These are phyloP conservation scores for Tenthredo livida DNA, from an alignment of 2,888 invertebrate species.

Conservation along the genomic window DNA sequence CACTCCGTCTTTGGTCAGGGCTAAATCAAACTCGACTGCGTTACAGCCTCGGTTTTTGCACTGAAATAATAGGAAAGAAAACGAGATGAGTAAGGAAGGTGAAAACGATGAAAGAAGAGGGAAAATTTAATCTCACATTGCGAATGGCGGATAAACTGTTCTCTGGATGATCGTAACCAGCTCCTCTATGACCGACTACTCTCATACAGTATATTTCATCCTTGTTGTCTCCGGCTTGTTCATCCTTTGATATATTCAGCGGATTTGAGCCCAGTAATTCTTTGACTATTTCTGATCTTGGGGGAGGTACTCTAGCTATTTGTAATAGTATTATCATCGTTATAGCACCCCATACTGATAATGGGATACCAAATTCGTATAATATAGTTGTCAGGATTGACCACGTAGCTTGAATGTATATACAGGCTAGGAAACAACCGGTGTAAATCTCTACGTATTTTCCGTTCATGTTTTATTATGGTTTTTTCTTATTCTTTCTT, in stretches of 20 bases:
- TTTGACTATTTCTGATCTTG: constrained; percentile 64
- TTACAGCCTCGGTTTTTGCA: constrained; percentile 86
- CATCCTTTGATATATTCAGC: constrained; percentile 61
- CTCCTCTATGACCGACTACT: constrained; percentile 88
- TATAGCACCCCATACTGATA: constrained; percentile 70
- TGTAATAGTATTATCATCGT: constrained; percentile 64
- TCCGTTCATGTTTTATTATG: constrained; percentile 1
- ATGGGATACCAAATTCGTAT: constrained; percentile 70
- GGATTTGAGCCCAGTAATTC: constrained; percentile 73
- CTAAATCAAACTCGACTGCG: constrained; percentile 89
- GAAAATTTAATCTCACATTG: constrained; percentile 75
- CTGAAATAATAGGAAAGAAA: constrained; percentile 78
- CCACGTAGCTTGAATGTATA: constrained; percentile 66
- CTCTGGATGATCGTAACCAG: constrained; percentile 89
- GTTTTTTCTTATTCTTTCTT: neutral
- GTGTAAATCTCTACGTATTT: constrained; percentile 41
- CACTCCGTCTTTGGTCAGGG: constrained; percentile 86
- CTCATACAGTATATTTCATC: constrained; percentile 77
- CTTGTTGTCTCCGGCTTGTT: constrained; percentile 42
- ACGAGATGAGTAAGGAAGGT: neutral
- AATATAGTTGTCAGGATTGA: constrained; percentile 64
- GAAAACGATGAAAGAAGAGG: neutral
- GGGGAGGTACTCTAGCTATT: constrained; percentile 68
- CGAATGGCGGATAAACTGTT: constrained; percentile 88
- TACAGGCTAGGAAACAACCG: constrained; percentile 61